These are phyloP conservation scores for Tenthredo notha DNA, from an alignment of 2,888 invertebrate species.

Conservation along the genomic window DNA sequence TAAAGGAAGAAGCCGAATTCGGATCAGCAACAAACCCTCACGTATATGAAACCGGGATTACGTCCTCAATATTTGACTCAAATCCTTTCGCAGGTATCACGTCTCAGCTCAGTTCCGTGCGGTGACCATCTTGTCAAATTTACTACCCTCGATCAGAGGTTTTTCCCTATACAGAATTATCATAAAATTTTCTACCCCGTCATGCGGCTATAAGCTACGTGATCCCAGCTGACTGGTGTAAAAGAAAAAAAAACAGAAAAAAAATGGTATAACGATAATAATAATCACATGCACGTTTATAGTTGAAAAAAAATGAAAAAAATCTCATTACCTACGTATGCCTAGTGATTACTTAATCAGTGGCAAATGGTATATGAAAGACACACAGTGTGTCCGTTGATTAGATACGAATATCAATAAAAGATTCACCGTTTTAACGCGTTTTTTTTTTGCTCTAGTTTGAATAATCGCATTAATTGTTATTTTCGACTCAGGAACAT, in stretches of 20 bases:
- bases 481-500: not conserved
- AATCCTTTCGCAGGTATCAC: conserved; percentile 25
- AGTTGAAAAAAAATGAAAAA: not conserved
- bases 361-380: not conserved
- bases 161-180: conserved; percentile 28
- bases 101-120: not conserved
- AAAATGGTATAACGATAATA: not conserved
- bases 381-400: not conserved
- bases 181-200: conserved; percentile 35
- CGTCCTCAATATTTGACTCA: conserved; percentile 41
- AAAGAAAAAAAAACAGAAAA: not conserved
- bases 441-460: not conserved
- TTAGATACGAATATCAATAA: not conserved
- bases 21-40: conserved; percentile 41
- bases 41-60: conserved; percentile 38
- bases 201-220: not conserved
- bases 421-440: not conserved
- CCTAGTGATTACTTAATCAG: not conserved
- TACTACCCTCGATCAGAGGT: conserved; percentile 17
- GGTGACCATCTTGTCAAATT: conserved; percentile 32
- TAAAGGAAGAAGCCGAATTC: not conserved
- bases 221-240: not conserved
- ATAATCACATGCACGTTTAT: not conserved
- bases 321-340: not conserved
- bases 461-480: not conserved